Conservation (phyloP, 2,113 vertebrate genomes). For the Eurystomus gularis region DNA sequence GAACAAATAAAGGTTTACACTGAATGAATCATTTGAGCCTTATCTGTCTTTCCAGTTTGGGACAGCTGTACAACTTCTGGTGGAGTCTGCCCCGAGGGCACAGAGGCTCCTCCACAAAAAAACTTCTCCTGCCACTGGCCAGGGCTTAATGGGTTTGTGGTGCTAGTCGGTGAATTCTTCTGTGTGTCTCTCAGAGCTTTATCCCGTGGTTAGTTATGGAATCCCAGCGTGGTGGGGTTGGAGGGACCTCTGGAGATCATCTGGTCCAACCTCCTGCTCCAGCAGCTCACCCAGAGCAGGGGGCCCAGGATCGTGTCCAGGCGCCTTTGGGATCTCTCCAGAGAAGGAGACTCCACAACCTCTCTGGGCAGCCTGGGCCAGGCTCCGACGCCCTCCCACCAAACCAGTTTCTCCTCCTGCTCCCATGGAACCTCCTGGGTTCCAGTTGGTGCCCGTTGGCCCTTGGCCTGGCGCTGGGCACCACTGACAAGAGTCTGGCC, state of each 20-base stretch:
- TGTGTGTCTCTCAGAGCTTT: background rate
- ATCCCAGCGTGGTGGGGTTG: background rate
- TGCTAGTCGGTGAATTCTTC: background rate
- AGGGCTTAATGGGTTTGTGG: background rate
- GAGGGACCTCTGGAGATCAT: background rate
- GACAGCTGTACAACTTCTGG: conserved; percentile 38
- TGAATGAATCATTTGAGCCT: conserved; percentile 42
- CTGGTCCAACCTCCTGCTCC: no score
- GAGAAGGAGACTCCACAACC: background rate
- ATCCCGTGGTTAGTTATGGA: rapidly evolving
- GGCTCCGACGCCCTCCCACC: no score
- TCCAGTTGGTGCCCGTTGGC: background rate
- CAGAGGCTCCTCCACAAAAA: background rate
- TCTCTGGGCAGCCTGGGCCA: background rate
- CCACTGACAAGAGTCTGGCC: background rate
- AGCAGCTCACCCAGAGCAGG: background rate
- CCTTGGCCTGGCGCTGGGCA: background rate
- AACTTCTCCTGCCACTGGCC: background rate
- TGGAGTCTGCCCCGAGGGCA: background rate
- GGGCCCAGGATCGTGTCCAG: background rate
- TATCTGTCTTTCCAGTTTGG: background rate
- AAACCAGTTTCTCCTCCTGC: background rate
- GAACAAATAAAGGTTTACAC: conserved; percentile 26
- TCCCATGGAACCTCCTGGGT: background rate
- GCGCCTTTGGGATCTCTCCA: background rate